Base-by-base conservation (phyloP, 2,797 vertebrate genomes). In the Melanotaenia pygmaea region DNA sequence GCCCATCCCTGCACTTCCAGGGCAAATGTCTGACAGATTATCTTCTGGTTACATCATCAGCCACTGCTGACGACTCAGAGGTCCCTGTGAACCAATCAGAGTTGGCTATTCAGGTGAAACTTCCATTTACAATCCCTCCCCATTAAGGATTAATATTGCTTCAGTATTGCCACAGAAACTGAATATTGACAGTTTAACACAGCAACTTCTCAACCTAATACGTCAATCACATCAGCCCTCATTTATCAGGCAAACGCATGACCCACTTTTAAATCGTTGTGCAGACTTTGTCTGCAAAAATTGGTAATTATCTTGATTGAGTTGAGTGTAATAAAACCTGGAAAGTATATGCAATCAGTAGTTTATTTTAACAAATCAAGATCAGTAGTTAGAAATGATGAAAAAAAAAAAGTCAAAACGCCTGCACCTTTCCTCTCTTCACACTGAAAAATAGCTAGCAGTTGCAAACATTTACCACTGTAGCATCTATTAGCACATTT, bases 71-170 rank as follows among this genome's bases (percentile, higher is more conserved):
- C 1, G 73, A 84, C 69, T 80, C 63, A 26, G 77, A 77, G 76
- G 68, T 88, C 80, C 67, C 79, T 32, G 10, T 50, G 73, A 84
- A 82, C 88, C 87, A 89, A 92, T 91, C 88, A 72, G 69, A 89
- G 76, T 50, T 71, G 71, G 84, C 85, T 74, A 76, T 78, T 78
- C 85, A 84, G 88, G 84, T 89, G 86, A 91, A 87, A 83, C 81
- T 74, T 89, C 72, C 72, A 35, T 82, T 89, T 76, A 61, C 74
- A 67, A 79, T 85, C 85, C 82, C 73, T 74, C 69, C 7, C 85
- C 81, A 80, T 86, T 64, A 83, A 90, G 86, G 86, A 90, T 90
- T 91, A 89, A 91, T 95, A 95, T 95, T 95, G 94, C 94, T 95
- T 95, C 88, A 89, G 89, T 95, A 94, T 94, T 94, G 92, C 91